Evolutionary conservation across 2,113 vertebrate genomes (phyloP).

Genomic region (Capreolus pygargus): DNA sequence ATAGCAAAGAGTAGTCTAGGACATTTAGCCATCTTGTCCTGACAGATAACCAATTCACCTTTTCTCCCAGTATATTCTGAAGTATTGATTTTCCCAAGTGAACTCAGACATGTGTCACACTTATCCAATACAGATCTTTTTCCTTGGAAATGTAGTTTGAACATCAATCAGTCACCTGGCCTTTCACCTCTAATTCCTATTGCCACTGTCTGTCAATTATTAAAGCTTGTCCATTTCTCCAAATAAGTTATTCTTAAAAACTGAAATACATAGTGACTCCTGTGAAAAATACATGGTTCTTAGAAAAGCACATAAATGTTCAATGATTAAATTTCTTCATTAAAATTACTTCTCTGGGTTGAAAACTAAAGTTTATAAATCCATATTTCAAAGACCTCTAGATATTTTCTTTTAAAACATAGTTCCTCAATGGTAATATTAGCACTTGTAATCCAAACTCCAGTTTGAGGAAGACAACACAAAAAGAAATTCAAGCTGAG

Average conservation of each 20-base stretch:
- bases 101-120: conserved; percentile 60
- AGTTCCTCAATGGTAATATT: neutral
- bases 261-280: neutral
- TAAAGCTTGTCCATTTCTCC: conserved; percentile 40
- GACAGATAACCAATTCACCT: conserved; percentile 74
- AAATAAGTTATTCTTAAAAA: conserved; percentile 37
- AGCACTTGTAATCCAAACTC: neutral
- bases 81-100: conserved; percentile 71
- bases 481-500: conserved; percentile 36
- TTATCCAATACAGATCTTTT: conserved; percentile 52
- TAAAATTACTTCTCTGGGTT: conserved; percentile 25
- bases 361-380: conserved; percentile 18
- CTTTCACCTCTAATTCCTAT: conserved; percentile 56
- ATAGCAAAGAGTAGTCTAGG: neutral
- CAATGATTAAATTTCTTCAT: conserved; percentile 17
- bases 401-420: conserved; percentile 29
- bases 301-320: conserved; percentile 2
- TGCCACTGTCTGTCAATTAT: conserved; percentile 54
- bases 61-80: conserved; percentile 59
- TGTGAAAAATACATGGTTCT: conserved; percentile 12
- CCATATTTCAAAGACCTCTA: neutral
- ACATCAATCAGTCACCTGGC: conserved; percentile 64
- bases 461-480: neutral
- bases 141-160: conserved; percentile 59
- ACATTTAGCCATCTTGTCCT: conserved; percentile 62